Evolutionary conservation across 2,888 invertebrate species (phyloP).

Genomic region (Nephrotoma appendiculata): DNA sequence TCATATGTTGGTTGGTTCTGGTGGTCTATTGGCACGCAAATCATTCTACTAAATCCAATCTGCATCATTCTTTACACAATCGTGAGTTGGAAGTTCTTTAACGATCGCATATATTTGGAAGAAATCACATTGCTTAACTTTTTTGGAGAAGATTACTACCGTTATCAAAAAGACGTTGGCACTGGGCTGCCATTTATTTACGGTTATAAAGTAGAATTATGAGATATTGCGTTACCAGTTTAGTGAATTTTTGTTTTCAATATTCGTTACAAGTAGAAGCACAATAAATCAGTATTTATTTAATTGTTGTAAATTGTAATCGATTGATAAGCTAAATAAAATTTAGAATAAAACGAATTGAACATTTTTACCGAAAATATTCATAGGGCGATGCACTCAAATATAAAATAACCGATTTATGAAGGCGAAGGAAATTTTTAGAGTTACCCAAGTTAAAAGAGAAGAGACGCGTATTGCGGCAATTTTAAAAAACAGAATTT

Average conservation of each 20-base stretch:
- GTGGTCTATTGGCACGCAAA: slow-evolving; percentile 96
- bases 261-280: not conserved
- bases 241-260: not conserved
- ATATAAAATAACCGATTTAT: not conserved
- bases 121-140: slow-evolving; percentile 81
- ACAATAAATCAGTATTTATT: not conserved
- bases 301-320: not conserved
- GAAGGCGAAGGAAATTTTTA: not conserved
- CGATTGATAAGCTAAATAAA: not conserved
- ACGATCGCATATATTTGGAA: slow-evolving; percentile 71
- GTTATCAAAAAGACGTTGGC: slow-evolving; percentile 70
- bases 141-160: slow-evolving; percentile 75
- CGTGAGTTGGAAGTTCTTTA: slow-evolving; percentile 87
- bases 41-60: slow-evolving; percentile 78
- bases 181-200: slow-evolving; percentile 81
- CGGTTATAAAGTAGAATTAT: slow-evolving; percentile 44
- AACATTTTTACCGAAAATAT: not conserved
- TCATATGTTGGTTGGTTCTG: slow-evolving; percentile 99
- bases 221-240: not conserved
- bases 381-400: not conserved
- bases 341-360: not conserved
- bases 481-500: too few relatives aligned
- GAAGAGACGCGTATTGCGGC: not conserved
- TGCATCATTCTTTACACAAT: slow-evolving; percentile 67
- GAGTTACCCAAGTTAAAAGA: not conserved